phyloP scores from a whole-genome alignment of 2,113 vertebrate species.

The Oenanthe melanoleuca region DNA sequence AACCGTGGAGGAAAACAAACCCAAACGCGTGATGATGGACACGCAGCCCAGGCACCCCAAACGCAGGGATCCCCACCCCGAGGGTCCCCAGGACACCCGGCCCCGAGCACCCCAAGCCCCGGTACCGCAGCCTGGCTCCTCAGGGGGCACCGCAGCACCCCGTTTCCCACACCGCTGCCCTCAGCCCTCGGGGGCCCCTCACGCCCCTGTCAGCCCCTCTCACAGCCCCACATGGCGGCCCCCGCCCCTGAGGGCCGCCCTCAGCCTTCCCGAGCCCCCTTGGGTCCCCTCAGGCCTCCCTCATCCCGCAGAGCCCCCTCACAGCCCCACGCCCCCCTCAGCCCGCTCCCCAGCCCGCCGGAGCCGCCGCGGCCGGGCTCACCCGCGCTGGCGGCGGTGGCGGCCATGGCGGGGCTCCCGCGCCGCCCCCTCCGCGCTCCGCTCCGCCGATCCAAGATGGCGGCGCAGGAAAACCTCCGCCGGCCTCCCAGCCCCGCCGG shows the following conservation, averaged over 20 bases:
- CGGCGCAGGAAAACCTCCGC: background rate
- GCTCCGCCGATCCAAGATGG: background rate
- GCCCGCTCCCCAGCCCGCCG: no score
- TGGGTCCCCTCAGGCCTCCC: background rate
- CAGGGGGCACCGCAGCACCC: background rate
- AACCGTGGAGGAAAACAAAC: background rate
- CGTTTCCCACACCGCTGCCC: background rate
- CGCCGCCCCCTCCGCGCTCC: background rate
- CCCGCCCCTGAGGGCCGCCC: background rate
- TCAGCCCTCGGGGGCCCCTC: background rate
- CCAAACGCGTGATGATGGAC: rapidly evolving
- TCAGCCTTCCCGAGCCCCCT: background rate
- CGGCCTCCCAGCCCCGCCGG: background rate
- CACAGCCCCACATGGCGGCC: background rate
- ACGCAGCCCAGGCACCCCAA: background rate
- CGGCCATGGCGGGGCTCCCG: background rate
- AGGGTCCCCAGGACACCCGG: background rate
- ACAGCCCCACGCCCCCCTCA: no score
- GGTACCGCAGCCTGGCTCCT: rapidly evolving
- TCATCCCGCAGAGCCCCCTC: no score
- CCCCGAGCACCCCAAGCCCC: background rate
- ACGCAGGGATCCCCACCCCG: rapidly evolving
- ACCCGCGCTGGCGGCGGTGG: background rate
- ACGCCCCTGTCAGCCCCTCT: background rate
- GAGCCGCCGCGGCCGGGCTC: background rate